phyloP scores from a whole-genome alignment of 2,113 vertebrate species.

The Dolichotis patagonum region DNA sequence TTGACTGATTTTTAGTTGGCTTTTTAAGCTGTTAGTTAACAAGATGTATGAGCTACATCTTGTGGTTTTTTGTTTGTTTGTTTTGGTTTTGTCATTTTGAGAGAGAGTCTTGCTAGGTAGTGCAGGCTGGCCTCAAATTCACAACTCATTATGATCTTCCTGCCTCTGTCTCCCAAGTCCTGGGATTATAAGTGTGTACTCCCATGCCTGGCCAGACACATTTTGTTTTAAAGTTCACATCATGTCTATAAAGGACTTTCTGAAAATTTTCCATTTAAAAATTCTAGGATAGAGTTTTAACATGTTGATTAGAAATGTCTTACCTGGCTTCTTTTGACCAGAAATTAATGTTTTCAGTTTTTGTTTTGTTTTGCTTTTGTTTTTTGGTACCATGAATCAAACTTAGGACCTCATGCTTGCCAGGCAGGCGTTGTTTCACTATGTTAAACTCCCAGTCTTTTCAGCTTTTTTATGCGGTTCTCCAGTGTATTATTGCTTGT shows the following conservation, averaged over 20 bases:
- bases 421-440: too few relatives aligned
- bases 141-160: neutral
- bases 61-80: neutral
- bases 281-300: neutral
- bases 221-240: conserved; percentile 37
- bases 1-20: neutral
- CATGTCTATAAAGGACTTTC: neutral
- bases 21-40: conserved; percentile 25
- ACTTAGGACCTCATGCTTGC: too few relatives aligned
- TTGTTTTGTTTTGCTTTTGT: too few relatives aligned
- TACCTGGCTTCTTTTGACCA: neutral
- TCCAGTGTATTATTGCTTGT: neutral
- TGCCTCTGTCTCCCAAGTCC: neutral
- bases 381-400: too few relatives aligned
- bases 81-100: neutral
- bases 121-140: neutral
- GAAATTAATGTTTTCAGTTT: neutral
- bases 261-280: conserved; percentile 3
- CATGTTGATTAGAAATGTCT: neutral
- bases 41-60: neutral
- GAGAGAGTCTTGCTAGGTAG: neutral
- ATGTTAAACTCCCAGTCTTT: too few relatives aligned
- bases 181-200: too few relatives aligned
- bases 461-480: neutral
- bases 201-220: neutral